Evolutionary conservation across 1,140 invertebrate genomes (phyloP).

Genomic region (Acromyrmex echinatior): DNA sequence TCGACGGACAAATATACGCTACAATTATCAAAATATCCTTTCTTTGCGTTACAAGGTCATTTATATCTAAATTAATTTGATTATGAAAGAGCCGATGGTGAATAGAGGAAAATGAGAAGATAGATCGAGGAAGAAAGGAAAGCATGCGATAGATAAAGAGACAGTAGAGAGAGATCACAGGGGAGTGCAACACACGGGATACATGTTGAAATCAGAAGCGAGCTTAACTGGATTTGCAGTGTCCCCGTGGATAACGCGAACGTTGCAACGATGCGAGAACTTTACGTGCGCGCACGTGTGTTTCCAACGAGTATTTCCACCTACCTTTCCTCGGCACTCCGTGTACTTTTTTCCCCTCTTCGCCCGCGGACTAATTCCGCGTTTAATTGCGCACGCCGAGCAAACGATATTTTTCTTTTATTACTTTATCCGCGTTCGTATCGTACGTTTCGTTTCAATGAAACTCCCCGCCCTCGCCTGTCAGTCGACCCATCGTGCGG

Average conservation of each 20-base stretch:
- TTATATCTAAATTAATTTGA: conserved; percentile 14
- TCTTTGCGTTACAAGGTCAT: background rate
- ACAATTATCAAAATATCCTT: background rate
- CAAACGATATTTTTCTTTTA: conserved; percentile 62
- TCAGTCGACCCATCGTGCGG: background rate
- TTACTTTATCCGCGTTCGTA: conserved; percentile 52
- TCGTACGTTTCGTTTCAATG: conserved; percentile 66
- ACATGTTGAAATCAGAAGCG: conserved; percentile 61
- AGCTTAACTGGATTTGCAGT: conserved; percentile 64
- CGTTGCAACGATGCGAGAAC: conserved; percentile 63
- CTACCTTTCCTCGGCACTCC: background rate
- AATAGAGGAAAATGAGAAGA: conserved; percentile 3
- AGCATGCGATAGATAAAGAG: background rate
- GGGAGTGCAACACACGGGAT: conserved; percentile 39
- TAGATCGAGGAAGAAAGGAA: background rate
- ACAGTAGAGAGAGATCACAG: conserved; percentile 32
- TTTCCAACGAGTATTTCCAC: conserved; percentile 46
- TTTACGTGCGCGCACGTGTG: conserved; percentile 48
- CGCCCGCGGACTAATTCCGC: conserved; percentile 53
- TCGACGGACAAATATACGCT: too few relatives aligned
- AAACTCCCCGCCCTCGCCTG: conserved; percentile 29
- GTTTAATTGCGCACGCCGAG: conserved; percentile 62
- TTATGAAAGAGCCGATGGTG: background rate
- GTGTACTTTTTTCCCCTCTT: conserved; percentile 37
- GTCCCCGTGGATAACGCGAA: conserved; percentile 58